phyloP scores from a whole-genome alignment of 2,113 vertebrate species.

The Bubalus kerabau region DNA sequence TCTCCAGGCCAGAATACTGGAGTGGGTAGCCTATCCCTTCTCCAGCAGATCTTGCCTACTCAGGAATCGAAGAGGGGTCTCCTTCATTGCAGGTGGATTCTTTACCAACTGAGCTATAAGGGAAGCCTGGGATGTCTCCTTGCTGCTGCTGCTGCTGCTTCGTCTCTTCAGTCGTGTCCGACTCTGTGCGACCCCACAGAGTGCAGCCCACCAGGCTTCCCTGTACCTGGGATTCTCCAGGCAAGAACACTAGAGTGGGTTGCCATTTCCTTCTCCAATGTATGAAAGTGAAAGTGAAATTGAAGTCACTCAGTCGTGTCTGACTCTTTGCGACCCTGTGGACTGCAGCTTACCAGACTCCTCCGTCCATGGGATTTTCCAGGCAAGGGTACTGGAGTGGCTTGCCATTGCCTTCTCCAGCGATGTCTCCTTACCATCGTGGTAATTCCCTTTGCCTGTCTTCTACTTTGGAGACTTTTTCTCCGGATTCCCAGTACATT shows the following conservation, averaged over 20 bases:
- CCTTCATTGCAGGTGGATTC: not conserved
- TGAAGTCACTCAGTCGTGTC: no score
- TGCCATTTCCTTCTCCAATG: no score
- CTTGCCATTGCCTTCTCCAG: no score
- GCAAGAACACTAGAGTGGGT: no score
- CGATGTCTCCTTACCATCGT: not conserved
- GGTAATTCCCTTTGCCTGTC: not conserved
- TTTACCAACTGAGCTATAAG: not conserved
- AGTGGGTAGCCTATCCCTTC: not conserved
- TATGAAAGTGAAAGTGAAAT: no score
- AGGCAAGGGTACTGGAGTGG: no score
- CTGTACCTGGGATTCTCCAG: no score
- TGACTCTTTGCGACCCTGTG: fast-evolving
- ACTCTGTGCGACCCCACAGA: no score
- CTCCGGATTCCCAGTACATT: not conserved
- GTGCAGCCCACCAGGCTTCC: no score
- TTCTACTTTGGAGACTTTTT: not conserved
- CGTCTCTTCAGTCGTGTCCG: fast-evolving
- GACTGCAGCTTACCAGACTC: no score
- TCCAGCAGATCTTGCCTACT: not conserved
- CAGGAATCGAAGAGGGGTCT: not conserved
- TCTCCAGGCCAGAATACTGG: not conserved
- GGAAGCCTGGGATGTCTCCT: not conserved
- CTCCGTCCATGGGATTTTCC: no score
- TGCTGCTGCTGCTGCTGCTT: no score